Base-by-base conservation (phyloP, 2,888 invertebrate species). In the Rapana venosa region DNA sequence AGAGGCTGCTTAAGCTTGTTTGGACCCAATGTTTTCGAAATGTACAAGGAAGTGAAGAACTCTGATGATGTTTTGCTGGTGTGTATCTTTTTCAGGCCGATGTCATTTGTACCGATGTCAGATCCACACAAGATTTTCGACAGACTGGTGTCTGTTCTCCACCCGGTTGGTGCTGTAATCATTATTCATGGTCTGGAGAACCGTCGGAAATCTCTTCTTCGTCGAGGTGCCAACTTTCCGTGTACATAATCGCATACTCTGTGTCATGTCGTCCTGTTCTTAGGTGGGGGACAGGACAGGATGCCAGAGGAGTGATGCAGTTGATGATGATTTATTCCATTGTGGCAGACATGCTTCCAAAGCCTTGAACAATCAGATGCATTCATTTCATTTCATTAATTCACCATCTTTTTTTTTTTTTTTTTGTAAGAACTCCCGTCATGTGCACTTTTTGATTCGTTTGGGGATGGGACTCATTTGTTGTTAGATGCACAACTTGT, bases 311-410 rank as follows among this genome's bases (percentile, higher is more conserved):
- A 35, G 17, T 15, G 35, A 79, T 20, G 35, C 79, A 79, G 79
- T 1, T 15, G 66, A 26, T 17, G 79, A 35, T 26, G 56, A 83
- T 26, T 36, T 47, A 47, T 83, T 83, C 83, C 83, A 36, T 11
- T 47, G 32, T 83, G 32, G 56, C 84, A 85, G 84, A n/a, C 58
- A 58, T 58, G 56, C 84, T 85, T 85, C 84, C 84, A 36, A 85
- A 85, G 84, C 84, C 84, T 85, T 85, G 84, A 85, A 85, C 84
- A 85, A 85, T 85, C 84, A 58, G 56, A 85, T 85, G 84, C 84
- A 85, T 85, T 56, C 58, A 58, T 77, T 77, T 77, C 8, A 2
- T 15, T 77, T 77, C 30, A 15, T 77, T 30, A n/a, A n/a, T 77
- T 15, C 66, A 22, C 13, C 66, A 35, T 11, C 20, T 26, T 26